Base-by-base conservation (phyloP, 1,140 invertebrate species). In the Schlechtendalia chinensis region DNA sequence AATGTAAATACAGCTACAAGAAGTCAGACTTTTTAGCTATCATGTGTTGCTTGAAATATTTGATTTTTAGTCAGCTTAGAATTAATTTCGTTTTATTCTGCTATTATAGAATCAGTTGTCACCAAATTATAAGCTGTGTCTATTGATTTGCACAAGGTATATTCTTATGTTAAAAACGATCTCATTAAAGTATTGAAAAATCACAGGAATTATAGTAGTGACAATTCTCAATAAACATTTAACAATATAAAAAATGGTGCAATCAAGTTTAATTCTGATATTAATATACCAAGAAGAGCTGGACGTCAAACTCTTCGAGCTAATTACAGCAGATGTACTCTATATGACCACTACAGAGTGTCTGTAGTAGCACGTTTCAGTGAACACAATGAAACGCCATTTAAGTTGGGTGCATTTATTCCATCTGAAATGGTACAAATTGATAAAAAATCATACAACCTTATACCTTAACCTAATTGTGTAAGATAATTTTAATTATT, bases 311-410 rank as follows among this genome's bases (percentile, higher is more conserved):
- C 54, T 56, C 19, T 8, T 56, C 54, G 54, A 56, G 19, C 54
- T 56, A 56, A n/a, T 56, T 56, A 56, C 19, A 56, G 19, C 19
- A 19, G 19, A 56, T 22, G 54, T 56, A 56, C 16, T 56, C 54
- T 19, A 56, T 56, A 22, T 19, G 17, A 54, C 16, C n/a, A 56
- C 19, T 56, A 56, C 54, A 56, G 54, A 56, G 6, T 56, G n/a
- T 56, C 19, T 56, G 19, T 56, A 56, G 19, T n/a, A 56, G 54
- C 54, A 56, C 16, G 19, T 56, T 56, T 56, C 19, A 56, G 54
- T 56, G 54, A 56, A 56, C 54, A 56, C n/a, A 56, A 56, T 56
- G 54, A 56, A 56, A 56, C 54, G 54, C 54, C 54, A 56, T 56
- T 56, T 1, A 56, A 56, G 19, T 56, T n/a, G n/a, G n/a, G 54